Evolutionary conservation across 2,113 vertebrate genomes (phyloP), one percentile per base, ranked within the genome.

Genomic region (Ciconia maguari): DNA sequence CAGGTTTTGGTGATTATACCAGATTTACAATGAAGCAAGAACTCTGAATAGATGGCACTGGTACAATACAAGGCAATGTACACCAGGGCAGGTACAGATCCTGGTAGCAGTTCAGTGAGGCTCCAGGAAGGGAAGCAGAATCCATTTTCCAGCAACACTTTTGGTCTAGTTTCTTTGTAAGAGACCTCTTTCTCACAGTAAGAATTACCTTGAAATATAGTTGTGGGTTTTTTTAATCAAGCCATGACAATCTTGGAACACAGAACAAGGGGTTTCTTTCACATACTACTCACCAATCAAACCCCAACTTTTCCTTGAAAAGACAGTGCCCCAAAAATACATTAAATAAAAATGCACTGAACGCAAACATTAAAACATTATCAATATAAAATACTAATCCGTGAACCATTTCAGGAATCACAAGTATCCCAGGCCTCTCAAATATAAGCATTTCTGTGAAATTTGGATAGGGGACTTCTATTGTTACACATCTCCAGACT

Each of bases 161-260:
- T 27, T 80, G 3, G 4, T 52, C 13, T 30, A 22, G 3, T 25
- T 57, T 44, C 11, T 65, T 86, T 57, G 9, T 10, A 72, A 64
- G 10, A 34, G 5, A 34, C 18, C 26, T 6, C 44, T 44, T 81
- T 48, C 9, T 62, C 4, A 21, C 7, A n/a, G 42, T 24, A 69
- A 84, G 16, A 48, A 82, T 62, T 83, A 19, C 11, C 32, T 48
- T 76, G 13, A 78, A 88, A 60, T 46, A 22, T 1, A 86, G 6
- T 36, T 26, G 5, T 20, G 6, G 4, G 0, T 0, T 0, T 34
- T 60, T 65, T 82, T 64, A 52, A 55, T 54, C 20, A 83, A 64
- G 3, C 16, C 24, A 38, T 60, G 27, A 29, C 11, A 60, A 54
- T 42, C 83, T 61, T 55, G 41, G 26, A 83, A 77, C 20, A 52